Evolutionary conservation across 2,113 vertebrate genomes (phyloP).

Genomic region (Dromaius novaehollandiae): DNA sequence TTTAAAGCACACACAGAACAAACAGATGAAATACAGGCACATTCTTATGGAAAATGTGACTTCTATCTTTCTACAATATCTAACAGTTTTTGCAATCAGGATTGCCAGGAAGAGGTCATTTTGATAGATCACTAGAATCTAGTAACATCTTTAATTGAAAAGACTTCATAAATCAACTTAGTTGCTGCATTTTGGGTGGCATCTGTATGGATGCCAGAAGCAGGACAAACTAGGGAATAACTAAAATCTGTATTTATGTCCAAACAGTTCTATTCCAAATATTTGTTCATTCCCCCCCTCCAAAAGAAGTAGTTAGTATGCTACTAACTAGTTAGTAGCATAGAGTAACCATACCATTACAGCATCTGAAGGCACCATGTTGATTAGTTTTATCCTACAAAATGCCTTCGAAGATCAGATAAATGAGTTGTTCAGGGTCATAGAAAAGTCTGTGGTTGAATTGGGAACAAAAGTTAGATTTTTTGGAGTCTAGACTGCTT

Average conservation of each 20-base stretch:
- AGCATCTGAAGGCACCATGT: neutral
- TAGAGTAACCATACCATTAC: neutral
- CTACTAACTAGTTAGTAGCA: neutral
- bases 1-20: neutral
- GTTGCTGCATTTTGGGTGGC: neutral
- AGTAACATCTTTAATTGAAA: neutral
- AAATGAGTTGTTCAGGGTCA: slow-evolving; percentile 27
- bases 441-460: slow-evolving; percentile 11
- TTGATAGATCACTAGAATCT: neutral
- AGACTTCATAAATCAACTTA: neutral
- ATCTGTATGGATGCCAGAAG: neutral
- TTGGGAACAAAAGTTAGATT: slow-evolving; percentile 18
- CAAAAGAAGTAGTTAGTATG: neutral
- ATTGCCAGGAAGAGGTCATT: neutral
- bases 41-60: neutral
- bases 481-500: slow-evolving; percentile 34
- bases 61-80: neutral
- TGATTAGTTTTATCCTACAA: slow-evolving; percentile 27
- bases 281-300: neutral
- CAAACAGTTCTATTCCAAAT: neutral
- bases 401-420: slow-evolving; percentile 46
- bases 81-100: neutral
- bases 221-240: neutral
- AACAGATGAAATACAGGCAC: neutral
- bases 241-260: neutral